Evolutionary conservation across 2,888 invertebrate species (phyloP).

Genomic region (Drosophila mayaguana): DNA sequence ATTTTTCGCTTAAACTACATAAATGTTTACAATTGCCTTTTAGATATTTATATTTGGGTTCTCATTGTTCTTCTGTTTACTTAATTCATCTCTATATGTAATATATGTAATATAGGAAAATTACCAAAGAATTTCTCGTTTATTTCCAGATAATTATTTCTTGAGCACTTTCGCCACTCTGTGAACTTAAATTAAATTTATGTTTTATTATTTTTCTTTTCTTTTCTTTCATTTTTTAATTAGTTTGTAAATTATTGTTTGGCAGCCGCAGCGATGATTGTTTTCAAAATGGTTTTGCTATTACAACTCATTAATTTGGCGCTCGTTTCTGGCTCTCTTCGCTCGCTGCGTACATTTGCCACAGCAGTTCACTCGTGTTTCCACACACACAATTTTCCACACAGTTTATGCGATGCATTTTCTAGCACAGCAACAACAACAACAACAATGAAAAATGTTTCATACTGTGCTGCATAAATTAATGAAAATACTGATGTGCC

Average conservation of each 20-base stretch:
- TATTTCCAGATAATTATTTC: not conserved
- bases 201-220: not conserved
- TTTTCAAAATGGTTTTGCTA: conserved; percentile 39
- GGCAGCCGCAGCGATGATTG: conserved; percentile 35
- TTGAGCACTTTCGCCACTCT: conserved; percentile 35
- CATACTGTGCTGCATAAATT: conserved; percentile 80
- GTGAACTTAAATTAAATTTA: conserved; percentile 11
- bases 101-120: not conserved
- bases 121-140: not conserved
- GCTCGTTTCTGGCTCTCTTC: conserved; percentile 27
- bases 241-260: conserved; percentile 32
- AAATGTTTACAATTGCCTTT: not conserved
- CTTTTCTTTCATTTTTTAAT: conserved; percentile 7
- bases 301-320: conserved; percentile 50
- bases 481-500: conserved; percentile 52
- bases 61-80: not conserved
- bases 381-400: conserved; percentile 35
- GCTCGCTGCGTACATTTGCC: conserved; percentile 27
- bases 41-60: not conserved
- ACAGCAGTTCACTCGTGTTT: conserved; percentile 42
- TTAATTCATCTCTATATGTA: not conserved
- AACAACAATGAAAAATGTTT: conserved; percentile 54
- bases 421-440: conserved; percentile 32
- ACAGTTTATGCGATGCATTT: conserved; percentile 58
- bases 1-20: not conserved